These are phyloP conservation scores for Priocnemis perturbator DNA, from an alignment of 2,888 invertebrate genomes.

Conservation along the genomic window DNA sequence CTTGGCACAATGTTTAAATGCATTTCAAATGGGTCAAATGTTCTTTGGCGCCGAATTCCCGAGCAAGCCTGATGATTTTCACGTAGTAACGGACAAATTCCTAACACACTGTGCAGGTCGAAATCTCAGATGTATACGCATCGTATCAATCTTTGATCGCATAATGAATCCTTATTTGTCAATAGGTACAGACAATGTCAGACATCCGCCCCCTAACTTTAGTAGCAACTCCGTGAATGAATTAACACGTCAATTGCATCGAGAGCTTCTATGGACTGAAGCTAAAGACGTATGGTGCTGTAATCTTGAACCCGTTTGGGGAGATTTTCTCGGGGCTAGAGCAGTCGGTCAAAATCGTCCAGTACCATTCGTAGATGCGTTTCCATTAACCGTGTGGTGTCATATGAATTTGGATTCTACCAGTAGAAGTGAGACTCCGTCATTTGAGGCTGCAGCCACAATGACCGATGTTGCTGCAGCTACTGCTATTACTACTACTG, in stretches of 20 bases:
- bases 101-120: conserved; percentile 81
- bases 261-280: conserved; percentile 85
- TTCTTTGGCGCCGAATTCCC: conserved; percentile 89
- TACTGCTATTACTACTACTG: no score
- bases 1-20: conserved; percentile 86
- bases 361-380: conserved; percentile 89
- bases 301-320: conserved; percentile 93
- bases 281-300: conserved; percentile 93
- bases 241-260: conserved; percentile 75
- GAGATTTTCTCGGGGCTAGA: conserved; percentile 91
- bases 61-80: conserved; percentile 81
- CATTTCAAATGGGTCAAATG: conserved; percentile 84
- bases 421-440: conserved; percentile 25
- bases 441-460: no score
- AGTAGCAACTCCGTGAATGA: conserved; percentile 77
- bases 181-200: conserved; percentile 67
- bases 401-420: conserved; percentile 75
- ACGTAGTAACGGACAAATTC: conserved; percentile 89
- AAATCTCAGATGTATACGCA: conserved; percentile 23
- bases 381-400: conserved; percentile 92
- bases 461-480: no score
- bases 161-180: background rate
- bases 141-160: conserved; percentile 3
- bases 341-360: conserved; percentile 85
- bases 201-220: conserved; percentile 65